These are phyloP conservation scores for Megaceryle maxima DNA, from an alignment of 2,113 vertebrate genomes.

Conservation along the genomic window DNA sequence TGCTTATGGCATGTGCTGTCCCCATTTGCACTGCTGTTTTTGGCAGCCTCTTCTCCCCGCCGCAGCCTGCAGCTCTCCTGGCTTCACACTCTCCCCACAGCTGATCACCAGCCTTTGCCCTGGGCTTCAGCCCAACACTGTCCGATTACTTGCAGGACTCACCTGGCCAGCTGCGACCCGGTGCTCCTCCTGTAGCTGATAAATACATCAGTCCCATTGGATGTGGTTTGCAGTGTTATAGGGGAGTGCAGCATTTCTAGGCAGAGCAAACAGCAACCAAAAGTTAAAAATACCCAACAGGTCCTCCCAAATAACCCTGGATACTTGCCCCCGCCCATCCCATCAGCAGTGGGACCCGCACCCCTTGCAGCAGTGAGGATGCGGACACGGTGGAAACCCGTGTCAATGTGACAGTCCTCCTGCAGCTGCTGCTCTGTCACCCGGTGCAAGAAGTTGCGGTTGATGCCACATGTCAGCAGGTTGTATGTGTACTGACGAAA, in stretches of 20 bases:
- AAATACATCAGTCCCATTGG: constrained; percentile 89
- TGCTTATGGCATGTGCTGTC: rapidly evolving
- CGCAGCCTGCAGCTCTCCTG: background rate
- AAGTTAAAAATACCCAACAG: background rate
- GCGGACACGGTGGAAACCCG: constrained; percentile 88
- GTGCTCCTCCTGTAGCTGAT: constrained; percentile 95
- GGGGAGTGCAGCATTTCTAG: constrained; percentile 79
- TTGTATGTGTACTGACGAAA: constrained; percentile 97
- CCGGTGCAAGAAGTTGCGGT: constrained; percentile 80
- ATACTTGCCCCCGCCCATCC: rapidly evolving
- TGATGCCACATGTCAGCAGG: constrained; percentile 88
- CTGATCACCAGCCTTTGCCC: background rate
- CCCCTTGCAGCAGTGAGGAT: constrained; percentile 82
- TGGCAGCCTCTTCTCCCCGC: background rate
- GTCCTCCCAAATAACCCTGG: background rate
- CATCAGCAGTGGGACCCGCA: background rate
- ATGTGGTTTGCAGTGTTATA: constrained; percentile 71
- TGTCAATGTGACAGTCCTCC: constrained; percentile 83
- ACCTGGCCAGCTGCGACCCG: constrained; percentile 97
- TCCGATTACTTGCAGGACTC: background rate
- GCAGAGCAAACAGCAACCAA: background rate
- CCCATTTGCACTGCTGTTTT: background rate
- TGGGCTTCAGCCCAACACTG: background rate
- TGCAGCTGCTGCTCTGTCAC: constrained; percentile 92
- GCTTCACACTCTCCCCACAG: rapidly evolving